Evolutionary conservation across 1,140 invertebrate species (phyloP), one percentile per base, ranked within the genome.

Genomic region (Bombyx mandarina): DNA sequence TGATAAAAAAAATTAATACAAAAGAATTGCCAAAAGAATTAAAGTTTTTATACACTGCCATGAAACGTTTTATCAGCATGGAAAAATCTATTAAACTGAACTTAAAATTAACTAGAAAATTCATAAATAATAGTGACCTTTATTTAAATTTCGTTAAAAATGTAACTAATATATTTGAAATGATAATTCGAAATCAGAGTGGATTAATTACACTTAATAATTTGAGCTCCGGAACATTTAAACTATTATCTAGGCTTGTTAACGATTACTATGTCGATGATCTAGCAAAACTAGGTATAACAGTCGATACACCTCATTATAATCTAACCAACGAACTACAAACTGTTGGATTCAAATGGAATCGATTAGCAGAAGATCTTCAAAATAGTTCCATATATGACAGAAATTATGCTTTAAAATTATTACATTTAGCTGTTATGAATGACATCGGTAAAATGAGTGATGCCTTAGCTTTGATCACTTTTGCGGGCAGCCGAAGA

Each of bases 401-500:
- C 56, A 64, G 55, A 8, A 46, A 78, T 1, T 61, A 73, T 54
- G 62, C 62, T 50, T 52, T 77, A 48, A 82, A 82, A 62, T 52
- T 67, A 35, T 59, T 82, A 12, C 69, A 80, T 54, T 52, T 73
- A 0, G 46, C 60, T 43, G 45, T 82, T 62, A 62, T 63, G 9
- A 53, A 44, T 10, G 76, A 77, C 59, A 73, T 79, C 10, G 45
- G 51, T n/a, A 78, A 71, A 65, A 61, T 82, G n/a, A 67, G 62
- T 8, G 66, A 82, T 47, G 66, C 66, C 48, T 46, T 77, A 55
- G 49, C 57, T 12, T 48, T 72, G 4, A 53, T 75, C 47, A 49
- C 66, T 22, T 74, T 74, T 61, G 60, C 62, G 53, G 46, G 66
- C 12, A 72, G 54, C 35, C 61, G 77, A 62, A 57, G 76, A 26